Base-by-base conservation (phyloP, 1,140 invertebrate species). In the Drosophila watanabei region DNA sequence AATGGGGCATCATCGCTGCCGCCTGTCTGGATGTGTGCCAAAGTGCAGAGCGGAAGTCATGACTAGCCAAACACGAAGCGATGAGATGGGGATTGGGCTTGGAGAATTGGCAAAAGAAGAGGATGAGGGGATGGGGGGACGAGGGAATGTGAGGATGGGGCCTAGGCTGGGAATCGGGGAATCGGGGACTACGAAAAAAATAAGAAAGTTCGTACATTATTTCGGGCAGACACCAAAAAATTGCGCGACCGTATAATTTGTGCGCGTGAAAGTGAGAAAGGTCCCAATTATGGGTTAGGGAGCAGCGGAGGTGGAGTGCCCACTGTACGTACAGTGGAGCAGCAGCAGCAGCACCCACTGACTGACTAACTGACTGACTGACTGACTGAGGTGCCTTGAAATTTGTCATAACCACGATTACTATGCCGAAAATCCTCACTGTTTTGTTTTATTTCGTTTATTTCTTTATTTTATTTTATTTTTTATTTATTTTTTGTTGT, bases 321-420 rank as follows among this genome's bases (percentile, higher is more conserved):
- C 16, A 45, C 61, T 16, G 63, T 41, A 20, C 18, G 52, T 51
- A 51, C 46, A 75, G 57, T 75, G 39, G 39, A 60, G 57, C 73
- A 69, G 46, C 56, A 72, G 24, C 46, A 49, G 43, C 46, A 71
- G 66, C 57, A 37, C 33, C 45, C 35, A 24, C 64, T n/a, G 14
- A 57, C 35, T 57, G 41, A 35, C 28, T 24, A 18, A 71, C 61
- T 51, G 18, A 70, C 46, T 33, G 28, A 64, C 51, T 33, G 33
- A 49, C 45, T 41, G 48, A 52, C 32, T 41, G 37, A 57, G 80
- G 49, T 80, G 81, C 81, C 81, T 81, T 49, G 62, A 85, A 89
- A 89, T 89, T 90, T 86, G 86, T 89, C 85, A 89, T 89, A 89
- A 89, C 86, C 85, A 89, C 86, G 86, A 89, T 88, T 89, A 88